Base-by-base conservation (phyloP, 2,113 vertebrate species). In the Rutilus rutilus region DNA sequence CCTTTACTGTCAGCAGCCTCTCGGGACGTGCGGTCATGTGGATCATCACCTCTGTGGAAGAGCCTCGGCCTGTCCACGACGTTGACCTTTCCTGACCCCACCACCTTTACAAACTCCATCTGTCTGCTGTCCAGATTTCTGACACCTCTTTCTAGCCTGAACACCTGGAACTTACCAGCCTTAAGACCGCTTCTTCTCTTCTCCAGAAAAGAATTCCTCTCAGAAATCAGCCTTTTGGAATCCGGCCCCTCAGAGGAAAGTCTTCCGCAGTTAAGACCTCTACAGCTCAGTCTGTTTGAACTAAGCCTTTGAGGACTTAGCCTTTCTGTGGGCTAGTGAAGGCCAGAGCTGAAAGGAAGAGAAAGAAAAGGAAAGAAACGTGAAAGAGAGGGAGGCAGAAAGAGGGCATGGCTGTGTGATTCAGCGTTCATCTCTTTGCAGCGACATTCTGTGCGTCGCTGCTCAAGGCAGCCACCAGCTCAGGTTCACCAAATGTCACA, bases 221-320 rank as follows among this genome's bases (percentile, higher is more conserved):
- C 79, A 54, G 69, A 86, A 86, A 86, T 82, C 85, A 64, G 45
- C 30, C 83, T 76, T 89, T 85, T 79, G 78, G 84, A 84, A 82
- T 80, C 82, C 54, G 69, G 76, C 77, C 33, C 84, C 74, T 86
- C 84, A 65, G 87, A 88, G 74, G 84, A 81, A 86, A 88, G 84
- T 83, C 67, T 84, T 84, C 85, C 52, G 82, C 47, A 73, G 83
- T 83, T 88, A 86, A 88, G 85, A 86, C 87, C 85, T 84, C 85
- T 77, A 67, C 81, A 89, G 88, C 85, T 89, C 88, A 82, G 85
- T 84, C 67, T 89, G 88, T 87, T 87, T 89, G 88, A 89, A 88
- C 87, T 84, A 86, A 89, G 85, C 64, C 85, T 87, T 78, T 87
- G 82, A 87, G 86, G 83, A 86, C 83, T 89, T 89, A 89, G 88